A percentile compares a stretch with the other conserved stretches of the same genome.
Conservation (phyloP, 2,113 vertebrate species). For the Protobothrops flavoviridis region DNA sequence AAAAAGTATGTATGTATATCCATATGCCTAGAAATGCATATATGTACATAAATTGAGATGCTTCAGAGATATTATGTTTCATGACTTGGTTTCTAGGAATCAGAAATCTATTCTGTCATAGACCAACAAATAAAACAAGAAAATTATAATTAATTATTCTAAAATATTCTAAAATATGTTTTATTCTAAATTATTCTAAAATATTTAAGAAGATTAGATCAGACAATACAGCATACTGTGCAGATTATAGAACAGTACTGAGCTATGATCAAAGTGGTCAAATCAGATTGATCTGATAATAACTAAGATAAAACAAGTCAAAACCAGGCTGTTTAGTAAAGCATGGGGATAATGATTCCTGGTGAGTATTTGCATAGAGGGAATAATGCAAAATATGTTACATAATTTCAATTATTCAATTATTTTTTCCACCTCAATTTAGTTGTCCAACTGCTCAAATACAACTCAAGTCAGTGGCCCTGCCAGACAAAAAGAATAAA, state of each 20-base stretch:
- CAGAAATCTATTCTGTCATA: background rate
- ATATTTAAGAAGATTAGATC: background rate
- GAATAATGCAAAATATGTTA: background rate
- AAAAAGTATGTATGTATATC: background rate
- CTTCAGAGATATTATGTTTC: background rate
- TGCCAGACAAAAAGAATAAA: background rate
- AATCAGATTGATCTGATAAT: background rate
- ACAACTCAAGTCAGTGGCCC: background rate
- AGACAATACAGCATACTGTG: background rate
- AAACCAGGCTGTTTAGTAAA: background rate
- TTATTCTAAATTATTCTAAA: background rate
- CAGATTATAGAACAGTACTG: background rate
- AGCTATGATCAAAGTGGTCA: background rate
- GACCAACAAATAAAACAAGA: background rate
- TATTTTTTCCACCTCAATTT: background rate
- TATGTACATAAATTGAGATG: background rate
- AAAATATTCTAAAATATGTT: background rate
- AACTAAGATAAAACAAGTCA: background rate
- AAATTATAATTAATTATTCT: background rate
- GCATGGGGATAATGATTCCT: background rate
- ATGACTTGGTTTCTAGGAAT: background rate
- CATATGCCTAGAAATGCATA: background rate
- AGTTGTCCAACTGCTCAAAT: background rate
- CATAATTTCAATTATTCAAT: background rate
- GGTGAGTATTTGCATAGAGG: background rate